Evolutionary conservation across 2,888 invertebrate genomes (phyloP).

Genomic region (Dasypogon diadema): DNA sequence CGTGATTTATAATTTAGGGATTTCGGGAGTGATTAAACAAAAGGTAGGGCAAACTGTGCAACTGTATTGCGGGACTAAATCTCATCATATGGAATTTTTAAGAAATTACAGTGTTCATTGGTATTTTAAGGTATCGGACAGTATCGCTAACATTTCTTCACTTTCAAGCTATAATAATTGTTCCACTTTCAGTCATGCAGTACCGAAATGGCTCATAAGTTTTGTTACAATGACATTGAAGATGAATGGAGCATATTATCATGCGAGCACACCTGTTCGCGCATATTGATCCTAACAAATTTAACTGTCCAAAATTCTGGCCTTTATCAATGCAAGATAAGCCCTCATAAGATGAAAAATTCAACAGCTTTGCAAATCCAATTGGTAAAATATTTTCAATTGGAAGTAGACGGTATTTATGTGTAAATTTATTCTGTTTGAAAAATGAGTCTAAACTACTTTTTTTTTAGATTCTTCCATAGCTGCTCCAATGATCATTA

Average conservation of each 20-base stretch:
- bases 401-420: constrained; percentile 63
- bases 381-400: constrained; percentile 65
- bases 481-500: constrained; percentile 64
- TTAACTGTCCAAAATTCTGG: too few relatives aligned
- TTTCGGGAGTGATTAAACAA: not conserved
- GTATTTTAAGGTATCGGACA: constrained; percentile 67
- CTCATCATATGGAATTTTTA: not conserved
- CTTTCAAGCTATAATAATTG: too few relatives aligned
- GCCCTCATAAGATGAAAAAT: constrained; percentile 61
- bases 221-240: constrained; percentile 60
- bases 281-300: constrained; percentile 62
- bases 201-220: constrained; percentile 57
- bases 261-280: constrained; percentile 59
- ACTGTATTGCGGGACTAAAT: not conserved
- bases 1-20: too few relatives aligned
- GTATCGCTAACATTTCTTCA: too few relatives aligned
- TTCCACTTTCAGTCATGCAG: constrained; percentile 65
- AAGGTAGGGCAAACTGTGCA: not conserved
- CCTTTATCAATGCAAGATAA: constrained; percentile 66
- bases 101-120: constrained; percentile 58
- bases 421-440: not conserved
- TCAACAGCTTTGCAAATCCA: constrained; percentile 62
- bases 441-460: too few relatives aligned
- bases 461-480: constrained; percentile 61
- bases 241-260: constrained; percentile 64